Conservation (phyloP, 64 coral and sea anemone genomes). For the Dendrophyllia cribrosa region DNA sequence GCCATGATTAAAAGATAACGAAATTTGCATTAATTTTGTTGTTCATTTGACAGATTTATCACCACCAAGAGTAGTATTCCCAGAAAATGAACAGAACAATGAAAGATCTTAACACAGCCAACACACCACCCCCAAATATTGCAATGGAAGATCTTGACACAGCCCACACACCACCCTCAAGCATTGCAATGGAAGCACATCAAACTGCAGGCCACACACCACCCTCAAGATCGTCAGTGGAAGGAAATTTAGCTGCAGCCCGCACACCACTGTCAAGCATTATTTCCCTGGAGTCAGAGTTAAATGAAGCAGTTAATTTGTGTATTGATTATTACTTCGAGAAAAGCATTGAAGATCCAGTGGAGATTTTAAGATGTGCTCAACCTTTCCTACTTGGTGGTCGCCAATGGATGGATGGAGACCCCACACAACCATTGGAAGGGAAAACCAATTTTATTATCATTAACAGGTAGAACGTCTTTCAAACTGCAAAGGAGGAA, state of each 20-base stretch:
- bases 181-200: no score
- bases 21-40: no score
- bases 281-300: constrained; percentile 17
- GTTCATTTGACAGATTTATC: no score
- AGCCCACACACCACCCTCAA: no score
- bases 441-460: constrained; percentile 71
- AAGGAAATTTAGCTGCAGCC: no score
- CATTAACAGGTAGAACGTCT: constrained; percentile 60
- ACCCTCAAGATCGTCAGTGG: no score
- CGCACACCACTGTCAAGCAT: no score
- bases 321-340: constrained; percentile 54
- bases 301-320: constrained; percentile 5
- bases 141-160: background rate
- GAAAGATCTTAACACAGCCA: background rate
- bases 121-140: no score
- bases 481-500: constrained; percentile 74
- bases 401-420: constrained; percentile 49
- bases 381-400: constrained; percentile 49
- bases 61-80: background rate
- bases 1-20: no score
- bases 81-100: background rate
- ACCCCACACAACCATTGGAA: constrained; percentile 38
- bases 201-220: no score
- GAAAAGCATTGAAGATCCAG: constrained; percentile 66
- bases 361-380: constrained; percentile 67